These are phyloP conservation scores for Zonitis immaculata DNA, from an alignment of 2,888 invertebrate genomes.

Conservation along the genomic window DNA sequence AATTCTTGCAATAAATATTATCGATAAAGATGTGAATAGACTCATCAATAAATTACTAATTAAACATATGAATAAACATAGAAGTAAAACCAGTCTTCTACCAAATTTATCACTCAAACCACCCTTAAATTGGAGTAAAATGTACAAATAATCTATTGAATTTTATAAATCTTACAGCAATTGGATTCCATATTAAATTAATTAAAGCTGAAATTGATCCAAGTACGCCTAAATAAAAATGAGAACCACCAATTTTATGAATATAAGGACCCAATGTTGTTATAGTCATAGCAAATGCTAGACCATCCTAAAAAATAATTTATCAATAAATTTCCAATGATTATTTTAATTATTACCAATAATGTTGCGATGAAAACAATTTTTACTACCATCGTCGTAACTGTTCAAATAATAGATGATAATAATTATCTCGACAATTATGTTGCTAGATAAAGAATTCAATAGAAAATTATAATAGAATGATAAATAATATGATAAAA, in stretches of 20 bases:
- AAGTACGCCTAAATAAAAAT: slow-evolving; percentile 7
- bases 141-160: neutral
- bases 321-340: neutral
- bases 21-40: neutral
- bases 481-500: no score
- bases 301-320: slow-evolving; percentile 9
- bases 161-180: slow-evolving; percentile 4
- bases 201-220: slow-evolving; percentile 8
- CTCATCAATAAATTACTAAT: slow-evolving; percentile 6
- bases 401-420: no score
- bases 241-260: slow-evolving; percentile 3
- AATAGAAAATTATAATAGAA: no score
- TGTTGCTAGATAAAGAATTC: no score
- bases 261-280: slow-evolving; percentile 4
- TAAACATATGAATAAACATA: slow-evolving; percentile 3
- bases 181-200: slow-evolving; percentile 9
- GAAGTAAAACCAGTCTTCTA: slow-evolving; percentile 7
- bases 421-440: no score
- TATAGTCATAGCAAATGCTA: slow-evolving; percentile 7
- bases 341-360: neutral
- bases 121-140: slow-evolving; percentile 7
- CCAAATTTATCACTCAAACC: slow-evolving; percentile 13
- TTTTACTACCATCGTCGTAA: neutral
- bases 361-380: neutral
- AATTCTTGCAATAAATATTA: slow-evolving; percentile 9